Percentiles rank a stretch among this genome's conserved stretches.
These are phyloP conservation scores for Macrosteles quadrilineatus DNA, from an alignment of 1,140 invertebrate species.

Conservation along the genomic window DNA sequence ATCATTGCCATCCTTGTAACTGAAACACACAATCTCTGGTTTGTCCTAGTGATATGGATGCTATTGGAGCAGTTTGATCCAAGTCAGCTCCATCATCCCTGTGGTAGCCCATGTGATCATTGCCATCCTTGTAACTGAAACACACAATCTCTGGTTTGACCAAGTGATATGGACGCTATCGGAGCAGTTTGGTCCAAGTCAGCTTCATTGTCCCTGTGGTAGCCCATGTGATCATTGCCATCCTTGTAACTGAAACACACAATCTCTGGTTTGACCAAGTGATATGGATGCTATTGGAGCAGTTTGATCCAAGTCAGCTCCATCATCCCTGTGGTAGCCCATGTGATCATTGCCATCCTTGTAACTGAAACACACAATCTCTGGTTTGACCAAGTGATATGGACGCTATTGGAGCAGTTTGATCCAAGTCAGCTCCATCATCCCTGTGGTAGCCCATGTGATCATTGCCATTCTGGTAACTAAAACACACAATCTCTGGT, in stretches of 20 bases:
- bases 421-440: slow-evolving; percentile 67
- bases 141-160: slow-evolving; percentile 36
- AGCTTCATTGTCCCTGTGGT: slow-evolving; percentile 70
- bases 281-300: no score
- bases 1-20: slow-evolving; percentile 69
- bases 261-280: no score
- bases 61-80: slow-evolving; percentile 60
- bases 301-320: slow-evolving; percentile 61
- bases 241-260: slow-evolving; percentile 61
- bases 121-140: slow-evolving; percentile 66
- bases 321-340: slow-evolving; percentile 71
- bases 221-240: slow-evolving; percentile 70
- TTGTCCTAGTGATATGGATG: no score
- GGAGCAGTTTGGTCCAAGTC: slow-evolving; percentile 62
- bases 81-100: slow-evolving; percentile 70
- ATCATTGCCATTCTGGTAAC: slow-evolving; percentile 69
- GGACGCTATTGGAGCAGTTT: slow-evolving; percentile 60
- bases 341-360: slow-evolving; percentile 69
- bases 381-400: no score
- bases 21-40: slow-evolving; percentile 48
- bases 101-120: slow-evolving; percentile 72
- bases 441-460: slow-evolving; percentile 74
- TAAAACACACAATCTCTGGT: slow-evolving; percentile 48
- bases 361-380: slow-evolving; percentile 56
- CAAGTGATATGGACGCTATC: no score